Evolutionary conservation across 2,888 invertebrate genomes (phyloP).

Genomic region (Torymus tubicola): DNA sequence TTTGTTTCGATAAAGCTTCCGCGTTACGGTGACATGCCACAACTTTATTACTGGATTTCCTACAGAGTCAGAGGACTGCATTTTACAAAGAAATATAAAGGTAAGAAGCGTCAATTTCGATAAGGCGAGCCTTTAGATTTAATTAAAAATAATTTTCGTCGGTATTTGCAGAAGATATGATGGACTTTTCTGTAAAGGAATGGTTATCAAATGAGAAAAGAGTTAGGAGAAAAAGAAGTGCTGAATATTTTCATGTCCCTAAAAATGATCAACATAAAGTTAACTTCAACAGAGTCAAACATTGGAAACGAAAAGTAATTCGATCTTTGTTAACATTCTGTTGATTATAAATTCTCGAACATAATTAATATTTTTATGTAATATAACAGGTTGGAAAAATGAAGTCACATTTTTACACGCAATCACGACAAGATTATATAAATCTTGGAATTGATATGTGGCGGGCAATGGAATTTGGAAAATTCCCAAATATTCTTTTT

Average conservation of each 20-base stretch:
- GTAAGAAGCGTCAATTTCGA: constrained; percentile 54
- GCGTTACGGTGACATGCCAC: constrained; percentile 68
- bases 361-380: constrained; percentile 31
- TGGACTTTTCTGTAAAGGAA: constrained; percentile 53
- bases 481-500: constrained; percentile 67
- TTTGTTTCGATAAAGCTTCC: constrained; percentile 70
- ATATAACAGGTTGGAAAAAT: constrained; percentile 63
- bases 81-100: constrained; percentile 57
- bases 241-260: constrained; percentile 59
- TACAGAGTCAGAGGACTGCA: constrained; percentile 66
- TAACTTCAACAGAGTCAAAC: constrained; percentile 61
- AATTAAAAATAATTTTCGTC: neutral
- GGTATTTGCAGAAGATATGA: constrained; percentile 59
- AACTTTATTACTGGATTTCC: constrained; percentile 69
- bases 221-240: constrained; percentile 38
- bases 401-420: constrained; percentile 63
- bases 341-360: neutral
- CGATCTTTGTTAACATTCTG: constrained; percentile 44
- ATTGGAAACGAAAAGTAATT: constrained; percentile 63
- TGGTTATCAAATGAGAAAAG: constrained; percentile 60
- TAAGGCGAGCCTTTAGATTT: neutral
- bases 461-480: constrained; percentile 69
- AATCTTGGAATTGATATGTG: constrained; percentile 64
- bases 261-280: constrained; percentile 55
- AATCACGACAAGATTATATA: constrained; percentile 65